Percentiles rank a stretch among this genome's conserved stretches.
Evolutionary conservation across 2,797 vertebrate genomes (phyloP).

Genomic region (Bryconaethiops microstoma): DNA sequence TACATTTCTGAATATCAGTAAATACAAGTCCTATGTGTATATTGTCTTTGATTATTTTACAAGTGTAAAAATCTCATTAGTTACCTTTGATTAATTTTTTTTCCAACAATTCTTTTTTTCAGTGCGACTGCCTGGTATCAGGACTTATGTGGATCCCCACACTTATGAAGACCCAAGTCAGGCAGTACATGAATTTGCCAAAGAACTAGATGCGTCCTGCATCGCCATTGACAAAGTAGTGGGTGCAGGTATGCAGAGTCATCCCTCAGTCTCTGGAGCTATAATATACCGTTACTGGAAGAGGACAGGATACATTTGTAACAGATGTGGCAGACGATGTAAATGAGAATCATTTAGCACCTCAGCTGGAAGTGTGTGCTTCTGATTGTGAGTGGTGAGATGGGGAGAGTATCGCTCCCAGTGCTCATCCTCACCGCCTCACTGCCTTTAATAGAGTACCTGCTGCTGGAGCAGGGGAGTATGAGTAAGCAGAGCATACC

Average conservation of each 20-base stretch:
- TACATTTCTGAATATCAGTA: neutral
- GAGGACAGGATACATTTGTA: conserved; percentile 36
- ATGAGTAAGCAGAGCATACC: conserved; percentile 51
- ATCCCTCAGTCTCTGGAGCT: conserved; percentile 24
- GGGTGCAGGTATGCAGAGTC: conserved; percentile 89
- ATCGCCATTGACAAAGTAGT: conserved; percentile 98
- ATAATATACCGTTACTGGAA: conserved; percentile 39
- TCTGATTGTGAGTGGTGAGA: conserved; percentile 47
- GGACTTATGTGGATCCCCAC: conserved; percentile 95
- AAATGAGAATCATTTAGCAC: conserved; percentile 68
- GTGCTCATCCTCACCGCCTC: conserved; percentile 54
- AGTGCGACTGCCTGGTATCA: conserved; percentile 94
- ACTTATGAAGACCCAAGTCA: conserved; percentile 97
- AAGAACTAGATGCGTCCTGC: conserved; percentile 91
- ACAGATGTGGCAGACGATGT: conserved; percentile 61
- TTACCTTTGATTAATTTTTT: neutral
- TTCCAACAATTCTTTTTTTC: conserved; percentile 55
- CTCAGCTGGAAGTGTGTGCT: conserved; percentile 61
- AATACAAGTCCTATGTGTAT: neutral
- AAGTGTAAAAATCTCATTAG: neutral
- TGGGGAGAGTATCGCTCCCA: conserved; percentile 46
- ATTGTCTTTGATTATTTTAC: neutral
- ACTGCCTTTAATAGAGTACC: conserved; percentile 57
- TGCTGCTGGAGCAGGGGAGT: conserved; percentile 48
- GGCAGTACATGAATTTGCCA: conserved; percentile 96